phyloP scores from a whole-genome alignment of 1,140 invertebrate species.

The Trichogramma pretiosum region DNA sequence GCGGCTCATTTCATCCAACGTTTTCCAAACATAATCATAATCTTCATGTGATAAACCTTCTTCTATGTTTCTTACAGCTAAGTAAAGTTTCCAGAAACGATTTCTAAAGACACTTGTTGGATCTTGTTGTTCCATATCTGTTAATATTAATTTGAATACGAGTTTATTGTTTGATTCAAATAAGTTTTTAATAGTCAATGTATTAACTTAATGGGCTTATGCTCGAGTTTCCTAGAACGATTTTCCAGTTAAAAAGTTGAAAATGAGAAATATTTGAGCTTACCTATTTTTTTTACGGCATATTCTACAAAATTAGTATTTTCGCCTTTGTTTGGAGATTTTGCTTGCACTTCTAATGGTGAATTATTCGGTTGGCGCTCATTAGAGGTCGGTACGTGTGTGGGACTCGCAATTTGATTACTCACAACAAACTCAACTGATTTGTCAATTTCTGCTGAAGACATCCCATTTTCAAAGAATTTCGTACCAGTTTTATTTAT shows the following conservation, averaged over 20 bases:
- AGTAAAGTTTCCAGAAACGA: constrained; percentile 24
- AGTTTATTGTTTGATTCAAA: no score
- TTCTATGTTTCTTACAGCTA: constrained; percentile 18
- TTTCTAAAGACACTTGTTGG: constrained; percentile 9
- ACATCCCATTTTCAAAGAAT: no score
- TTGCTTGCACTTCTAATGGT: not conserved
- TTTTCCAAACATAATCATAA: constrained; percentile 25
- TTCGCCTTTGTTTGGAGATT: not conserved
- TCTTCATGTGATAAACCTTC: constrained; percentile 23
- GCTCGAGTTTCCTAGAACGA: no score
- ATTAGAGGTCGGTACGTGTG: no score
- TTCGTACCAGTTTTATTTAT: no score
- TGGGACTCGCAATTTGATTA: no score
- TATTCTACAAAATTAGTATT: constrained; percentile 5
- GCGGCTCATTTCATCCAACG: constrained; percentile 17
- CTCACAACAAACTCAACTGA: no score
- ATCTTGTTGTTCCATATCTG: constrained; percentile 14
- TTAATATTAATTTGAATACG: no score
- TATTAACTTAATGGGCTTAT: no score
- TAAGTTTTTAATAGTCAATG: no score
- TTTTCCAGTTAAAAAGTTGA: no score
- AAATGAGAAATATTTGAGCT: not conserved
- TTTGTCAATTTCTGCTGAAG: no score
- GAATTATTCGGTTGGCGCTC: constrained; percentile 9
- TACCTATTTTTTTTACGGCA: not conserved